Evolutionary conservation across 2,888 invertebrate species (phyloP).

Genomic region (Ennomos erosarius): DNA sequence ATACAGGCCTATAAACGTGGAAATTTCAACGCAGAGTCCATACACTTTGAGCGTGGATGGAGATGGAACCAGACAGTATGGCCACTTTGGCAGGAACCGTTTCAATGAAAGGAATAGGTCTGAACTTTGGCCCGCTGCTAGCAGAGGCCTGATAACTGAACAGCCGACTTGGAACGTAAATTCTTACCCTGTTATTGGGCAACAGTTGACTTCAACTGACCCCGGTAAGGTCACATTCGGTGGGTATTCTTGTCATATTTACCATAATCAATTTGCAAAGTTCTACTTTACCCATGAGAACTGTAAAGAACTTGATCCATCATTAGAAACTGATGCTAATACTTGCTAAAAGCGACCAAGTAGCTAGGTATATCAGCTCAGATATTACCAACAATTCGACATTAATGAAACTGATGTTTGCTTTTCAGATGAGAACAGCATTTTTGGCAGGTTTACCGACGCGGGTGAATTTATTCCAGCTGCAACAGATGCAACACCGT

Average conservation of each 20-base stretch:
- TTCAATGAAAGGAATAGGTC: slow-evolving; percentile 57
- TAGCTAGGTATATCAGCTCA: background rate
- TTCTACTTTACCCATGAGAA: no score
- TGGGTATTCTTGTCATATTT: slow-evolving; percentile 6
- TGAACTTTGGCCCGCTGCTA: slow-evolving; percentile 53
- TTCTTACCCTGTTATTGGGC: slow-evolving; percentile 25
- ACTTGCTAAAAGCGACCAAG: slow-evolving; percentile 2
- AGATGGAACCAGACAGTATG: slow-evolving; percentile 47
- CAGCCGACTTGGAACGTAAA: slow-evolving; percentile 55
- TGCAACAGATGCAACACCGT: slow-evolving; percentile 42
- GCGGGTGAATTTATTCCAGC: slow-evolving; percentile 54
- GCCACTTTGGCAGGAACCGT: slow-evolving; percentile 49
- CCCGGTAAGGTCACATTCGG: slow-evolving; percentile 57
- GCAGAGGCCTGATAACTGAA: slow-evolving; percentile 53
- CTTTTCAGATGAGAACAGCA: slow-evolving; percentile 76
- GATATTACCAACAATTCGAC: slow-evolving; percentile 18
- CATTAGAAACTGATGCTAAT: slow-evolving; percentile 7
- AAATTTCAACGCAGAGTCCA: slow-evolving; percentile 40
- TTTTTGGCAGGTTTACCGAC: slow-evolving; percentile 73
- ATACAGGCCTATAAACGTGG: slow-evolving; percentile 37
- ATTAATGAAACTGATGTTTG: slow-evolving; percentile 27
- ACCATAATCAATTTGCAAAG: background rate
- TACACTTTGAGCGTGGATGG: slow-evolving; percentile 52
- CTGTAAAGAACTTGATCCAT: background rate
- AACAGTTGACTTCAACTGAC: slow-evolving; percentile 61